Base-by-base conservation (phyloP, 2,888 invertebrate species). In the Drosophila koepferae region DNA sequence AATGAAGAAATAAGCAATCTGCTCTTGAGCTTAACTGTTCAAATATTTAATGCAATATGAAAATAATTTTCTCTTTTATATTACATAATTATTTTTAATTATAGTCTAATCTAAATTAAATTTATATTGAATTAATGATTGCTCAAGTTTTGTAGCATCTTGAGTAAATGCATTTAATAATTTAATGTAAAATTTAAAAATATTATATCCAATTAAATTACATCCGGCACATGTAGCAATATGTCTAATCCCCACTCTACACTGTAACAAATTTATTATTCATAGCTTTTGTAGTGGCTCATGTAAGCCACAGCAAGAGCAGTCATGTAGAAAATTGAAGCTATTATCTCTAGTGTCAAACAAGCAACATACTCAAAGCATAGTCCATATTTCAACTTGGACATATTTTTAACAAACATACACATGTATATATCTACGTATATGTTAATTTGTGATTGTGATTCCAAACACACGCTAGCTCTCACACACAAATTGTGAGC, bases 291-390 rank as follows among this genome's bases (percentile, higher is more conserved):
- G 20, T 38, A 20, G 23, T 53, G 18, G 31, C 48, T 49, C n/a
- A 9, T 49, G 20, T 49, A 28, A 51, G 14, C 34, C 43, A 20
- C n/a, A 12, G 3, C 44, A n/a, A 6, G 20, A 14, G 31, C 54
- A 55, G 34, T 14, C 31, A 67, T 56, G 68, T 49, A 20, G 43
- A 68, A 68, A 56, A 68, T 68, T 49, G 6, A 51, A 40, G 49
- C 43, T 12, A 44, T 44, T 58, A n/a, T 41, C 6, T 40, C 28
- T 46, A n/a, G 34, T 28, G 34, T 5, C 40, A 12, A 18, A 3
- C 12, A 8, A n/a, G 18, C 23, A 49, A 16, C 34, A 43, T 36
- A 20, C 41, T 51, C 23, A 16, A 43, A 8, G 7, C 49, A 34
- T 14, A 41, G 28, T 66, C 10, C 28, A 28, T 38, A 58, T 36